phyloP scores from a whole-genome alignment of 2,113 vertebrate species.

The Puma concolor region DNA sequence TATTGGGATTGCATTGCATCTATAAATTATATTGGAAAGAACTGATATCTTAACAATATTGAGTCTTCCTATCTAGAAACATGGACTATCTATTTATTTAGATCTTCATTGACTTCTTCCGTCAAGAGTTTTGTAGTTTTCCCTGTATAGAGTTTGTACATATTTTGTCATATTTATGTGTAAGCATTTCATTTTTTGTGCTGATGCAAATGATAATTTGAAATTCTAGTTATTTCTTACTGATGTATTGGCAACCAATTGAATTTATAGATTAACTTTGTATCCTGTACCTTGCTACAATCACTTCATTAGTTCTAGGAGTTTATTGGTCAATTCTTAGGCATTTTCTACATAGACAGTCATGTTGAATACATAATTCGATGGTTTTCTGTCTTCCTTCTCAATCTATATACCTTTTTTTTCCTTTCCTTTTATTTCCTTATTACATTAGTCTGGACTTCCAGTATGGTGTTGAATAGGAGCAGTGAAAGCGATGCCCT shows the following conservation, averaged over 20 bases:
- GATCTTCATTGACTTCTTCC: background rate
- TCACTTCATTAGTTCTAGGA: background rate
- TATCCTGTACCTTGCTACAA: background rate
- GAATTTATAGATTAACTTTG: background rate
- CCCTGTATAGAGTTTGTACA: background rate
- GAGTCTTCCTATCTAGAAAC: background rate
- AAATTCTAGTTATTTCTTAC: background rate
- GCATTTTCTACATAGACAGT: background rate
- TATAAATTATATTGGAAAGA: background rate
- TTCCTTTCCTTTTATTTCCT: background rate
- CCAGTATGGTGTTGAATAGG: background rate
- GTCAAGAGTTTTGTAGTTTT: background rate
- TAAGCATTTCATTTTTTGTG: background rate
- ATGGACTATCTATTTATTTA: slow-evolving; percentile 24
- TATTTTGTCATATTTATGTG: background rate
- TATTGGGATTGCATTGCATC: no score
- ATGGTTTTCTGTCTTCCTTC: background rate
- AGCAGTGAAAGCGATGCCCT: background rate
- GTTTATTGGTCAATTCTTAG: background rate
- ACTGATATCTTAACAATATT: background rate
- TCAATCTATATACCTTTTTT: background rate
- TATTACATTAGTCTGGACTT: background rate
- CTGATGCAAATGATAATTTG: background rate
- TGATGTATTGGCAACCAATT: background rate
- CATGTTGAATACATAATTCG: background rate